These are phyloP conservation scores for Palythoa grandis DNA, from an alignment of 92 coral and sea anemone genomes.

Conservation along the genomic window DNA sequence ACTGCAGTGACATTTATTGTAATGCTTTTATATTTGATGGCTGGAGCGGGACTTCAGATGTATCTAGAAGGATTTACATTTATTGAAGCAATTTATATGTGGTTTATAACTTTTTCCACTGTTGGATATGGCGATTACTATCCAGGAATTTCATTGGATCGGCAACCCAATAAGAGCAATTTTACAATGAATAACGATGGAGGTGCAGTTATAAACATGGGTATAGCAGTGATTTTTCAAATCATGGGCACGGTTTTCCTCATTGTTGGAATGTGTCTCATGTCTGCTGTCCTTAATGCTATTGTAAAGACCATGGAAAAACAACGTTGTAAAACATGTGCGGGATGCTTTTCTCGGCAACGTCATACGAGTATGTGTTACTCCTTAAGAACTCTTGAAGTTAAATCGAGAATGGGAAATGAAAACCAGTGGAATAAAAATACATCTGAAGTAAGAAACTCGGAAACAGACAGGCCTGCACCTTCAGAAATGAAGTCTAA, in stretches of 20 bases:
- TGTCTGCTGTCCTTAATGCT: constrained; percentile 55
- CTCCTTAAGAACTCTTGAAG: neutral
- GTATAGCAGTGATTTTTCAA: neutral
- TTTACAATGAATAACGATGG: neutral
- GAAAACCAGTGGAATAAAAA: too few species aligned
- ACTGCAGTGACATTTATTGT: neutral
- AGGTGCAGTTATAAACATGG: too few species aligned
- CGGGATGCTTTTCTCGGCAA: constrained; percentile 27
- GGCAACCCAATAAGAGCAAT: neutral
- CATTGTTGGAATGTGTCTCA: constrained; percentile 43
- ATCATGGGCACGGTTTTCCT: neutral
- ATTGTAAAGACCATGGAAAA: constrained; percentile 38
- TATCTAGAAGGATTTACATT: neutral
- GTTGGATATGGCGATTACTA: constrained; percentile 60
- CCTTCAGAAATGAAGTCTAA: too few species aligned
- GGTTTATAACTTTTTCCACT: constrained; percentile 55
- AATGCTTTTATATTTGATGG: neutral
- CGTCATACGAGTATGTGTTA: neutral
- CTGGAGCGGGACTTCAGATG: constrained; percentile 15
- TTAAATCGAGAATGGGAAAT: neutral
- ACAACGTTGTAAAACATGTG: constrained; percentile 10
- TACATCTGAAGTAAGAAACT: too few species aligned
- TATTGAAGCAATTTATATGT: constrained; percentile 50
- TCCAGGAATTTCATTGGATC: neutral
- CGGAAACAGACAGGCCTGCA: too few species aligned